Conservation (phyloP, 2,888 invertebrate species). For the Pantelozetes paolii region DNA sequence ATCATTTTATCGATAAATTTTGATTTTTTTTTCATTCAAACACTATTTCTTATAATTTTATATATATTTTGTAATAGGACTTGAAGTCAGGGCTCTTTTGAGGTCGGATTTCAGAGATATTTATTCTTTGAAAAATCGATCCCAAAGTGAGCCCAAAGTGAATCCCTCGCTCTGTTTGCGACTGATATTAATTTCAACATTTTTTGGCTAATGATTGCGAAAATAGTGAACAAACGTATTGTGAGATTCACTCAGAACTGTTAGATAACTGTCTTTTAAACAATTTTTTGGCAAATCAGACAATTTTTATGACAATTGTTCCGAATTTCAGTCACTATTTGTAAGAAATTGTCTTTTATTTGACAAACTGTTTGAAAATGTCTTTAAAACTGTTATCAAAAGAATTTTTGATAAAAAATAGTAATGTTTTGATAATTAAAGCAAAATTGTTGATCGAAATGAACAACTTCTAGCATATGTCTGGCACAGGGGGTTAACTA, state of each 20-base stretch:
- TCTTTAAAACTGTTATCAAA: too few relatives aligned
- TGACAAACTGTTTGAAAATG: too few relatives aligned
- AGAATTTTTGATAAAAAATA: too few relatives aligned
- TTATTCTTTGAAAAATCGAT: neutral
- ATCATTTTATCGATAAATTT: neutral
- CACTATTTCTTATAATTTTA: neutral
- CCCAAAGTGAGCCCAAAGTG: neutral
- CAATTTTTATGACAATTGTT: neutral
- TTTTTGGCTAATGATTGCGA: slow-evolving; percentile 10
- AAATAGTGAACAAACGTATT: neutral
- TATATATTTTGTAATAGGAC: neutral
- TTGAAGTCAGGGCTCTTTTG: neutral
- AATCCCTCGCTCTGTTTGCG: neutral
- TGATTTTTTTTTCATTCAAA: neutral
- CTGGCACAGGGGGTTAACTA: too few relatives aligned
- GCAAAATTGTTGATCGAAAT: too few relatives aligned
- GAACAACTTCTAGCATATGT: too few relatives aligned
- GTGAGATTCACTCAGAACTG: neutral
- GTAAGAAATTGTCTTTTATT: too few relatives aligned
- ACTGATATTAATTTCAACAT: slow-evolving; percentile 1
- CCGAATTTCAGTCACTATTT: neutral
- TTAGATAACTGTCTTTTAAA: neutral
- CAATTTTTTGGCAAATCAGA: slow-evolving; percentile 19
- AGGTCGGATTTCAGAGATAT: neutral
- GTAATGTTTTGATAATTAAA: too few relatives aligned